Base-by-base conservation (phyloP, 2,888 invertebrate species). In the Scelioninae gen. 2 region DNA sequence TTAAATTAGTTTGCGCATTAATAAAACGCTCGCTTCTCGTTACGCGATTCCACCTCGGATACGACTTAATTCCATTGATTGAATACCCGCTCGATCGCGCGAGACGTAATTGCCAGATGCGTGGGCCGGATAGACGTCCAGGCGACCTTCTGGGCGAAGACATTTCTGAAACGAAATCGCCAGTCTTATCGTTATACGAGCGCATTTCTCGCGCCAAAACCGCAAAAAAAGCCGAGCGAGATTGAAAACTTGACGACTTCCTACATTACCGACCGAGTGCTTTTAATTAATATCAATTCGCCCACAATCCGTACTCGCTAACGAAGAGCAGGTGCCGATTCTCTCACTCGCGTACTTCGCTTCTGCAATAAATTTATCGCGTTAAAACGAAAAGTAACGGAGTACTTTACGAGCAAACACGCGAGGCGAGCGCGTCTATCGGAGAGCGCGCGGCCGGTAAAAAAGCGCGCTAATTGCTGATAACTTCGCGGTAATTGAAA, bases 1-100 rank as follows among this genome's bases (percentile, higher is more conserved):
- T 63, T 63, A 52, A 50, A 63, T 61, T 13, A 48, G n/a, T n/a
- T n/a, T n/a, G n/a, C n/a, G n/a, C n/a, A 50, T 46, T 50, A 57
- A 67, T 28, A 16, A 43, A 16, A 11, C 33, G 28, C 45, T 58
- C 33, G 10, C 67, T 43, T 45, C 48, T 58, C 18, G 67, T 45
- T 33, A 58, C 31, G 48, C 35, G 50, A 63, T 63, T 63, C 10
- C 11, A 33, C 31, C 13, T 63, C 41, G 33, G 52, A 41, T 52
- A 63, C 63, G 41, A 39, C 31, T 63, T 50, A 50, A 41, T 43
- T 58, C 11, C 25, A 50, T 52, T 43, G 37, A 68, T 68, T 60
- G 60, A 68, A 68, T 60, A 37, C 41, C 35, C 37, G 41, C 22
- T 50, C 52, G 43, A 63, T 52, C 52, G 33, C 41, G 9, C 25